Conservation (phyloP, 2,888 invertebrate genomes). For the Cataglyphis altisquamis region DNA sequence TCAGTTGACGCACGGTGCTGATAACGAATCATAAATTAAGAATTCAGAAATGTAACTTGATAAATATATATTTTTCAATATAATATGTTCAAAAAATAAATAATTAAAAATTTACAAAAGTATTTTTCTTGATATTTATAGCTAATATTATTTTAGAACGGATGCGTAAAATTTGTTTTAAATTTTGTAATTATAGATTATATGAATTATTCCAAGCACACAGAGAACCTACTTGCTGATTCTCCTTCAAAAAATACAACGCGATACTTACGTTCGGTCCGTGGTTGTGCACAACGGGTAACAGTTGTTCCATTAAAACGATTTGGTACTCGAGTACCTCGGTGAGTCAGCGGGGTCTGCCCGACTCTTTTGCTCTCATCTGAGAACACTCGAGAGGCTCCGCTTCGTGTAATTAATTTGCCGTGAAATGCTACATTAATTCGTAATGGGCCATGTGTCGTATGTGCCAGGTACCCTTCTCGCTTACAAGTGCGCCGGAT, state of each 20-base stretch:
- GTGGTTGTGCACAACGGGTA: slow-evolving; percentile 74
- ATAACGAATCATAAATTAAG: not conserved
- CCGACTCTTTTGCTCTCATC: slow-evolving; percentile 70
- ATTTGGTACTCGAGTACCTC: slow-evolving; percentile 81
- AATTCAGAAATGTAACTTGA: not conserved
- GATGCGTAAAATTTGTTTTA: not conserved
- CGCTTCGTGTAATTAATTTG: slow-evolving; percentile 83
- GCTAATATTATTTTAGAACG: not conserved
- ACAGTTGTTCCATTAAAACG: slow-evolving; percentile 84
- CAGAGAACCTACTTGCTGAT: slow-evolving; percentile 23
- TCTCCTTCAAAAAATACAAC: slow-evolving; percentile 30
- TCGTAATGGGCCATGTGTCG: slow-evolving; percentile 81
- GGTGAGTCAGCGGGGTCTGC: slow-evolving; percentile 73
- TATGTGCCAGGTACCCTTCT: slow-evolving; percentile 74
- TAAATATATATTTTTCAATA: not conserved
- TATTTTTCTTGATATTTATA: not conserved
- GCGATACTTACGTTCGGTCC: slow-evolving; percentile 54
- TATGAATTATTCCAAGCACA: slow-evolving; percentile 23
- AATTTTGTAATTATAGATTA: not conserved
- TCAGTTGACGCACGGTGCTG: not conserved
- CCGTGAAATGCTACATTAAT: slow-evolving; percentile 84
- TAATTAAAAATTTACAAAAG: not conserved
- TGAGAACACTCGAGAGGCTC: slow-evolving; percentile 79
- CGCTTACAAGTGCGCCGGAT: slow-evolving; percentile 66
- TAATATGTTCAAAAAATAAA: not conserved